These are phyloP conservation scores for Hedya salicella DNA, from an alignment of 2,888 invertebrate species.

Conservation along the genomic window DNA sequence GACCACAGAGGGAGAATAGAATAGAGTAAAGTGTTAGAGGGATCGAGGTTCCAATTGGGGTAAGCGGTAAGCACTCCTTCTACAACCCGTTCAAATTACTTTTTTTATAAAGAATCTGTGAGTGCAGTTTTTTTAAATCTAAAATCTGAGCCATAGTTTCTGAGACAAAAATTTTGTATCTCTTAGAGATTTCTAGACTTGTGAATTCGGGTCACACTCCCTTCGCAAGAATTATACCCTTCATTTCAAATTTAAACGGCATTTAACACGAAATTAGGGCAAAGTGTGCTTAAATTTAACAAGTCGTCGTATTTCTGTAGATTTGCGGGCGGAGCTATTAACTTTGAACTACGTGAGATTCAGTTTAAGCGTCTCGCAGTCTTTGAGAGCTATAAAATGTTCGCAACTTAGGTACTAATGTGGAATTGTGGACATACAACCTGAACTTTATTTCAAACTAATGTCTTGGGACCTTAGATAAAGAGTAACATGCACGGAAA, in stretches of 20 bases:
- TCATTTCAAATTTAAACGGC: neutral
- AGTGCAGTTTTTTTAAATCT: too few species aligned
- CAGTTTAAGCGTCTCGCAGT: constrained; percentile 17
- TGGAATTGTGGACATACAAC: constrained; percentile 3
- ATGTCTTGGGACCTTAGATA: neutral
- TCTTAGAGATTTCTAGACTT: too few species aligned
- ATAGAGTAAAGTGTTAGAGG: too few species aligned
- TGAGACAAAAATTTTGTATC: too few species aligned
- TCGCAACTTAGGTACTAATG: constrained; percentile 7
- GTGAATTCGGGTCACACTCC: neutral
- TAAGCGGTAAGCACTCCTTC: too few species aligned
- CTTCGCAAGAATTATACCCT: neutral
- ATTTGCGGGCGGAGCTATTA: constrained; percentile 19
- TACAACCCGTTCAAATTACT: too few species aligned
- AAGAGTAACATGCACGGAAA: neutral
- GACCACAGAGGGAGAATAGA: too few species aligned
- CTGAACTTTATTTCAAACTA: constrained; percentile 4
- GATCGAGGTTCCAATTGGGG: too few species aligned
- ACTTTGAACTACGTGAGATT: constrained; percentile 32
- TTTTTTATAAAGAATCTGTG: too few species aligned
- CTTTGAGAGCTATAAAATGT: constrained; percentile 15
- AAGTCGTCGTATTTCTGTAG: constrained; percentile 16
- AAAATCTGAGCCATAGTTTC: too few species aligned
- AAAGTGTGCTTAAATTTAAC: constrained; percentile 22
- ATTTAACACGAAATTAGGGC: constrained; percentile 13